Evolutionary conservation across 2,888 invertebrate species (phyloP).

Genomic region (Mythimna impura): DNA sequence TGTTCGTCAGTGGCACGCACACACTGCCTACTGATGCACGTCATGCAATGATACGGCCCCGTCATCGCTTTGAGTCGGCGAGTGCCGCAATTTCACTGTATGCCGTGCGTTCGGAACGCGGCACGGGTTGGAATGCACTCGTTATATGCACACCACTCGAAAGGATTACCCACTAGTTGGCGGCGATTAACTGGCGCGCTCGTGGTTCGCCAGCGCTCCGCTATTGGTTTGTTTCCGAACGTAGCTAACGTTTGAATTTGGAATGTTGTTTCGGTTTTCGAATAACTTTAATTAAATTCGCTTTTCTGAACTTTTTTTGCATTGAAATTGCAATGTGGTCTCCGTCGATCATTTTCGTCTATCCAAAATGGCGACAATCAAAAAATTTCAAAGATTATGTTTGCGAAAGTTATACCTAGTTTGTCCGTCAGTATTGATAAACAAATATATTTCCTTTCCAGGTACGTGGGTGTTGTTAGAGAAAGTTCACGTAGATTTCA

Average conservation of each 20-base stretch:
- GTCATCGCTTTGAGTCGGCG: conserved; percentile 84
- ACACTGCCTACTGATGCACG: conserved; percentile 71
- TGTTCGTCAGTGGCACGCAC: conserved; percentile 65
- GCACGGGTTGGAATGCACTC: conserved; percentile 81
- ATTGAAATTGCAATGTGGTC: conserved; percentile 36
- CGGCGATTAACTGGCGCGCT: conserved; percentile 84
- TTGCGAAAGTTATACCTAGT: conserved; percentile 7
- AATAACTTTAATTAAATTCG: conserved; percentile 74
- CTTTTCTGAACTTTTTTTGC: conserved; percentile 48
- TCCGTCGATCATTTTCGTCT: conserved; percentile 19
- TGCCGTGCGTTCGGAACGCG: conserved; percentile 73
- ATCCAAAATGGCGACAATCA: background rate
- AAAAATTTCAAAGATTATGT: background rate
- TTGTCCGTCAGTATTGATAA: conserved; percentile 55
- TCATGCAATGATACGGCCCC: conserved; percentile 83
- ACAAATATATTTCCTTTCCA: conserved; percentile 74
- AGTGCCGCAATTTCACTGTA: conserved; percentile 83
- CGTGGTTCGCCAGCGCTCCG: conserved; percentile 78
- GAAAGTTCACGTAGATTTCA: conserved; percentile 81
- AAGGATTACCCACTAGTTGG: conserved; percentile 88
- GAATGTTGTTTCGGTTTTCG: conserved; percentile 72
- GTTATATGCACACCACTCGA: conserved; percentile 87
- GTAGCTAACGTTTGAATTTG: conserved; percentile 76
- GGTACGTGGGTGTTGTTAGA: conserved; percentile 87
- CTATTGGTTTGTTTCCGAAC: conserved; percentile 82